Conservation (phyloP, 1,140 invertebrate genomes). For the Neodiprion fabricii region DNA sequence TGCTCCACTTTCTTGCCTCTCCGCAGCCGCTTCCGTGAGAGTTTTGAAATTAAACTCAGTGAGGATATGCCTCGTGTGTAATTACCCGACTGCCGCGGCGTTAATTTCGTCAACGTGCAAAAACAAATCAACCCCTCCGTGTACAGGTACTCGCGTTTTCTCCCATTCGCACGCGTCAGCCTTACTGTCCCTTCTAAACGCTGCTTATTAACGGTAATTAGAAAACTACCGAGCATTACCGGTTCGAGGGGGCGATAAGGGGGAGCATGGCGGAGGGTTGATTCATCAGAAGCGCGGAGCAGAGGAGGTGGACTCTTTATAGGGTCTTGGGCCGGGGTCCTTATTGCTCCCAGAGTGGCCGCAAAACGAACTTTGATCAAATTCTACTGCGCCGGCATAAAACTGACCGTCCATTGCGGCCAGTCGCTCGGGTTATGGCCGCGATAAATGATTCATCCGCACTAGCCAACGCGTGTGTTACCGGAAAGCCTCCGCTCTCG, state of each 20-base stretch:
- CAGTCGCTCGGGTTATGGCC: conserved; percentile 38
- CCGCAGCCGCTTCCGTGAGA: not conserved
- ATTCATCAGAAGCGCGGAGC: not conserved
- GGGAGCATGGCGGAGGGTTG: not conserved
- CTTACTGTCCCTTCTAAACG: not conserved
- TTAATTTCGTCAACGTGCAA: not conserved
- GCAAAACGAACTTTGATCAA: conserved; percentile 65
- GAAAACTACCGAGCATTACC: not conserved
- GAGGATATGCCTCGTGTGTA: not conserved
- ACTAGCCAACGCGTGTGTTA: conserved; percentile 35
- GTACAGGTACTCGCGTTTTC: not conserved
- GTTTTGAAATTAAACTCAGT: not conserved
- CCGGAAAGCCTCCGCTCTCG: conserved; percentile 3
- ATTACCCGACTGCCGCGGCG: too few relatives aligned
- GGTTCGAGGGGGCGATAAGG: not conserved
- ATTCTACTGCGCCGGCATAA: conserved; percentile 62
- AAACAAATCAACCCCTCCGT: not conserved
- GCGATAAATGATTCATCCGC: conserved; percentile 63
- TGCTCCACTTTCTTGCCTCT: not conserved
- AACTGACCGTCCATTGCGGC: conserved; percentile 52
- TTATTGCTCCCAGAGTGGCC: conserved; percentile 63
- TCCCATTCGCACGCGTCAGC: not conserved
- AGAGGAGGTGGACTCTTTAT: not conserved
- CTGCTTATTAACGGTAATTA: not conserved
- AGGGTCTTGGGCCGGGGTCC: conserved; percentile 14